phyloP scores from a whole-genome alignment of 2,888 invertebrate genomes.

The Aphidoletes aphidimyza region DNA sequence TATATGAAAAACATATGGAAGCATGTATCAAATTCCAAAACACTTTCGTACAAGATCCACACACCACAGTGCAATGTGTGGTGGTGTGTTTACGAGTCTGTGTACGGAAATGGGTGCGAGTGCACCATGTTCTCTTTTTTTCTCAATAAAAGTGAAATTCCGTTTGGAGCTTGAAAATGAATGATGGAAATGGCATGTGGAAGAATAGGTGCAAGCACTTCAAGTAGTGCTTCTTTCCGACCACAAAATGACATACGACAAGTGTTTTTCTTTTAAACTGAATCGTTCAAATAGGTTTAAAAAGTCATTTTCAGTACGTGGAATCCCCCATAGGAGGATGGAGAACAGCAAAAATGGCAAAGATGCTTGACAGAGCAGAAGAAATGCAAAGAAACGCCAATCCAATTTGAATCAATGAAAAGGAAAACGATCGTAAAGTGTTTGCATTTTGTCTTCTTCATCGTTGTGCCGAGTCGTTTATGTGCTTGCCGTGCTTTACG shows the following conservation, averaged over 20 bases:
- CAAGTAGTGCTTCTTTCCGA: neutral
- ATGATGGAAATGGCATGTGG: neutral
- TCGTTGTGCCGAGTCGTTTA: neutral
- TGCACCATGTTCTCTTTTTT: neutral
- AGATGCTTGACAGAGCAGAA: neutral
- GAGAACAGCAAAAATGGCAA: neutral
- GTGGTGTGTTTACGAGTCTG: no score
- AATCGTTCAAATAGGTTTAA: neutral
- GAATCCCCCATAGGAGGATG: no score
- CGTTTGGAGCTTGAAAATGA: neutral
- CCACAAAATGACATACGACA: slow-evolving; percentile 35
- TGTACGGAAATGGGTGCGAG: neutral
- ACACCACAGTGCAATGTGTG: no score
- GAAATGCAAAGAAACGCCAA: neutral
- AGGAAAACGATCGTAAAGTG: neutral
- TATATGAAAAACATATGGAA: neutral
- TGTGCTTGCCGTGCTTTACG: neutral
- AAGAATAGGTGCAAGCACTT: neutral
- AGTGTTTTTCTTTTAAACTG: slow-evolving; percentile 9
- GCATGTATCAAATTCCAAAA: neutral
- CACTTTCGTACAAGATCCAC: no score
- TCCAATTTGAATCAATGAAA: slow-evolving; percentile 13
- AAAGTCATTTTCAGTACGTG: no score
- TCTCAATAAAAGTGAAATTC: no score
- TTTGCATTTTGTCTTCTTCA: neutral